Evolutionary conservation across 92 coral and sea anemone species (phyloP).

Genomic region (Epizoanthus ramosus): DNA sequence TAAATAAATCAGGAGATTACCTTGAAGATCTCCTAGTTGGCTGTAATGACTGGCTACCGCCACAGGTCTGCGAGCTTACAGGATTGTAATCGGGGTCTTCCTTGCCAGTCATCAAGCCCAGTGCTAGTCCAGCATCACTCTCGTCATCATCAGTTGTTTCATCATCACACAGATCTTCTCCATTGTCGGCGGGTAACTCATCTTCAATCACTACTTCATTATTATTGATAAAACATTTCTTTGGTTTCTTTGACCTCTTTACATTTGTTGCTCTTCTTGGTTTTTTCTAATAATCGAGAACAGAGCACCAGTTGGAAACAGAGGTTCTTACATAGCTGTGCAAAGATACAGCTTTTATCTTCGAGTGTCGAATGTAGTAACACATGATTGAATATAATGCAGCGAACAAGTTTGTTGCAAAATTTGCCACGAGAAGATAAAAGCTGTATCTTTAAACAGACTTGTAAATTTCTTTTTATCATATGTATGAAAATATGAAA

Average conservation of each 20-base stretch:
- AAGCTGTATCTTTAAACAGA: too few relatives aligned
- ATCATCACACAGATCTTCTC: conserved; percentile 42
- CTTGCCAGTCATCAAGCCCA: conserved; percentile 59
- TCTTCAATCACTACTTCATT: conserved; percentile 32
- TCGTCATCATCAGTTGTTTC: conserved; percentile 27
- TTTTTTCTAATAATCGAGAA: conserved; percentile 42
- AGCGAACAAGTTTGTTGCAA: too few relatives aligned
- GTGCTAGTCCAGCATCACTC: conserved; percentile 9
- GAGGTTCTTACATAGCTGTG: too few relatives aligned
- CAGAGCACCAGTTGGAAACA: background rate
- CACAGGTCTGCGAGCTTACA: background rate
- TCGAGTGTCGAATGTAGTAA: too few relatives aligned
- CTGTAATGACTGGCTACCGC: background rate
- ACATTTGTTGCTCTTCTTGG: conserved; percentile 24
- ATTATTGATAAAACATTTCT: conserved; percentile 22
- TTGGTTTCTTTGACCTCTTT: conserved; percentile 15
- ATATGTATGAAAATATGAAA: too few relatives aligned
- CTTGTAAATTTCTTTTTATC: too few relatives aligned
- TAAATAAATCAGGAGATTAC: conserved; percentile 29
- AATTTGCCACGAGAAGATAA: too few relatives aligned
- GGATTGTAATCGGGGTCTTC: conserved; percentile 73
- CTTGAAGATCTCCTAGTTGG: conserved; percentile 67
- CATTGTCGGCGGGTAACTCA: conserved; percentile 1
- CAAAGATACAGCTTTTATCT: too few relatives aligned
- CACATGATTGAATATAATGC: too few relatives aligned